Base-by-base conservation (phyloP, 2,797 vertebrate genomes). In the Leuciscus waleckii region DNA sequence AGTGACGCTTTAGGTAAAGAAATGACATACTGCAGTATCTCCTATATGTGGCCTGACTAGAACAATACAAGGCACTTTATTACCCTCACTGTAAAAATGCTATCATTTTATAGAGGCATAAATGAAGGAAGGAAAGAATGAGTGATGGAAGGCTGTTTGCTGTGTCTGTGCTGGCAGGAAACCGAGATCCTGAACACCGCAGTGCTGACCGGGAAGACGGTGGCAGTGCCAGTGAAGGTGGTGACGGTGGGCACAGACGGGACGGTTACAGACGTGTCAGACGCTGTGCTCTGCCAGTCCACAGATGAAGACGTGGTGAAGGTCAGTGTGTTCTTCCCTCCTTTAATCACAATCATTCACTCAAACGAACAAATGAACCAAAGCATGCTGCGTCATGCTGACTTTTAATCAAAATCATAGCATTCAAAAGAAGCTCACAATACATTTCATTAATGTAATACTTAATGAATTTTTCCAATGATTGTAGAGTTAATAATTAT, bases 131-230 rank as follows among this genome's bases (percentile, higher is more conserved):
- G 49, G 1, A 32, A 21, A 23, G 23, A 68, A 6, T 35, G 37
- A 32, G 16, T 35, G 17, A 56, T 17, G 35, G 7, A 41, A 23
- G 37, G 37, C 19, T 49, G 39, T 78, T 46, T 67, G 2, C 32
- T 23, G 1, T 77, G 1, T 82, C 7, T 51, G 3, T 73, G 56
- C 61, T 77, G 35, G 1, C 93, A 99, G 98, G 97, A 99, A 92
- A 95, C 94, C 0, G 98, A 99, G 92, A 96, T 99, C 71, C 91
- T 99, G 89, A 99, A 99, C 94, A 99, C 98, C 0, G 98, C 98
- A 0, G 93, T 99, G 71, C 95, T 99, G 79, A 99, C 97, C 0
- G 98, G 98, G 23, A 97, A 94, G 87, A 97, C 96, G 0, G 98
- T 99, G 63, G 95, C 97, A 0, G 94, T 98, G 82, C 98, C 98